phyloP scores from a whole-genome alignment of 1,140 invertebrate genomes.

The Panonychus citri region DNA sequence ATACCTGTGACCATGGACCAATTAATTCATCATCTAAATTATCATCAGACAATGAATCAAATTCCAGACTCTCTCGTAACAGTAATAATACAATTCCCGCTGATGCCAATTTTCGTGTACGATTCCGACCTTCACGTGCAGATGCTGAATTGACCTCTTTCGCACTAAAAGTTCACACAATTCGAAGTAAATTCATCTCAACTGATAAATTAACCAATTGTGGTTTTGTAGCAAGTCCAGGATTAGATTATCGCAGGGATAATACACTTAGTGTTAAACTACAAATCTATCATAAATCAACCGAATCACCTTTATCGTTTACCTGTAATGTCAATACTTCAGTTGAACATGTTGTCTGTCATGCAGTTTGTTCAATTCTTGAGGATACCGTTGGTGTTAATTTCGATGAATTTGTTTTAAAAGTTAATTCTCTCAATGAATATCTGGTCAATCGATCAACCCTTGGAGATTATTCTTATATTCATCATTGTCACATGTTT shows the following conservation, averaged over 20 bases:
- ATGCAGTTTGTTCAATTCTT: slow-evolving; percentile 38
- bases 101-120: background rate
- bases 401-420: slow-evolving; percentile 20
- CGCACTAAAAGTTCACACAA: background rate
- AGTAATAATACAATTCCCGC: background rate
- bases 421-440: slow-evolving; percentile 57
- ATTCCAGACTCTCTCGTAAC: background rate
- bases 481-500: slow-evolving; percentile 75
- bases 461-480: slow-evolving; percentile 70
- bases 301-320: slow-evolving; percentile 44
- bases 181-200: background rate
- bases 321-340: slow-evolving; percentile 64
- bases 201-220: slow-evolving; percentile 6
- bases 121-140: background rate
- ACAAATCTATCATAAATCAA: slow-evolving; percentile 40
- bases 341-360: slow-evolving; percentile 61
- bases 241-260: slow-evolving; percentile 46
- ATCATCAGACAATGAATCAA: background rate
- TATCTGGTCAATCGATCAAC: slow-evolving; percentile 39
- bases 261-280: slow-evolving; percentile 61
- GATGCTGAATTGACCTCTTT: background rate
- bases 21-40: background rate
- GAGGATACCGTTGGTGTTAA: slow-evolving; percentile 12
- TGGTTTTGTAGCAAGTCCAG: slow-evolving; percentile 46
- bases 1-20: background rate